Percentiles rank a stretch among this genome's conserved stretches.
Conservation (phyloP, 2,888 invertebrate genomes). For the Oscheius sp. region DNA sequence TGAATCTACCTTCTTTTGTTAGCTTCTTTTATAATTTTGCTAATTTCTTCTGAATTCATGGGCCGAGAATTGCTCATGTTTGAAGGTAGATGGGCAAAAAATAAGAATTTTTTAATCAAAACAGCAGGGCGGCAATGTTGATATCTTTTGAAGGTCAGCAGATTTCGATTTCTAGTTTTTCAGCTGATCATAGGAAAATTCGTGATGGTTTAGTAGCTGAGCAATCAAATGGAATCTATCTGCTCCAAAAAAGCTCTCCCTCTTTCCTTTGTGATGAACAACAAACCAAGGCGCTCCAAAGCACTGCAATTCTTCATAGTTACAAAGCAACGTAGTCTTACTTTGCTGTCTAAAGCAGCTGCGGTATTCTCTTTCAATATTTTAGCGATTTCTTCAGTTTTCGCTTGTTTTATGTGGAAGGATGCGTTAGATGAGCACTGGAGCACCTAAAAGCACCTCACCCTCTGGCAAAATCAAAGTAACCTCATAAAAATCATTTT, state of each 20-base stretch:
- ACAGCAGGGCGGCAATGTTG: too few relatives aligned
- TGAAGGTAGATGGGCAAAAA: too few relatives aligned
- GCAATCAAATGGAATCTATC: slow-evolving; percentile 57
- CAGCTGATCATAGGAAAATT: background rate
- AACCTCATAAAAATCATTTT: background rate
- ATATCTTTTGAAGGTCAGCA: too few relatives aligned
- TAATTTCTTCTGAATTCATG: too few relatives aligned
- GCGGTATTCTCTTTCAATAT: background rate
- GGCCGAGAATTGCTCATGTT: too few relatives aligned
- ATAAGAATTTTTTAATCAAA: too few relatives aligned
- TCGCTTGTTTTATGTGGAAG: too few relatives aligned
- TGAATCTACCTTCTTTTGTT: too few relatives aligned
- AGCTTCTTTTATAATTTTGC: too few relatives aligned
- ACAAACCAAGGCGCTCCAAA: slow-evolving; percentile 62
- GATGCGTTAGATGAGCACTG: background rate
- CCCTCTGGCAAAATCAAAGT: background rate
- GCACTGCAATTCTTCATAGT: too few relatives aligned
- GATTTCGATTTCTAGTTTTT: background rate
- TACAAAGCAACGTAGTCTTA: too few relatives aligned
- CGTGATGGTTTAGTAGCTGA: slow-evolving; percentile 31
- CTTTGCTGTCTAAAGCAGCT: background rate
- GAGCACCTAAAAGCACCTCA: background rate
- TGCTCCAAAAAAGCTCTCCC: slow-evolving; percentile 52
- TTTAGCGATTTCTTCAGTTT: background rate
- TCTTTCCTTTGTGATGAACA: slow-evolving; percentile 35